A percentile compares a stretch with the other conserved stretches of the same genome.
Conservation (phyloP, 1,140 invertebrate species). For the Caenorhabditis brenneri region DNA sequence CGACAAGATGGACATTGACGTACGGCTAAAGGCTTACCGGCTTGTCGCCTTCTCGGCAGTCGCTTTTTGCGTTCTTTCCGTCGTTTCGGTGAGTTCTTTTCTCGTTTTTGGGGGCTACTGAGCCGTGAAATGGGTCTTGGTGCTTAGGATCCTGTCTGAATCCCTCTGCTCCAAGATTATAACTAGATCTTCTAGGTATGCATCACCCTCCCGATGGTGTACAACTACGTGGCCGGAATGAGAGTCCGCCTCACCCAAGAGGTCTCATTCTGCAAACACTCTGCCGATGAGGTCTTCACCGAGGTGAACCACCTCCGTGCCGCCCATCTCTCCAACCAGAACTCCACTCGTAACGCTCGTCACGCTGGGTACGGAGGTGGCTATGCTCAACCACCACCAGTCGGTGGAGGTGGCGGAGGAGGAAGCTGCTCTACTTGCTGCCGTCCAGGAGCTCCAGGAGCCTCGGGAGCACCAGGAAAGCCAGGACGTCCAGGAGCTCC, state of each 20-base stretch:
- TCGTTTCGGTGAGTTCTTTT: background rate
- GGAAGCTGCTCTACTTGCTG: constrained; percentile 34
- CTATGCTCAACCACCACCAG: constrained; percentile 49
- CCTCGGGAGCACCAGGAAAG: constrained; percentile 50
- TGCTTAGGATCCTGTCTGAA: no score
- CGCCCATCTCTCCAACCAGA: background rate
- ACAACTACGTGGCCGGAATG: constrained; percentile 17
- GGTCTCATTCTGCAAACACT: constrained; percentile 24
- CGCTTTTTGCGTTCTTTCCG: constrained; percentile 21
- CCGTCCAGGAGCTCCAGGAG: constrained; percentile 40
- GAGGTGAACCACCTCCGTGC: constrained; percentile 22
- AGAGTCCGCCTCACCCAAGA: background rate
- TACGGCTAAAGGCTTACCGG: constrained; percentile 27
- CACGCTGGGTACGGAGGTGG: constrained; percentile 22
- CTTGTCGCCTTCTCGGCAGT: constrained; percentile 11
- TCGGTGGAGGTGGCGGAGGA: constrained; percentile 52
- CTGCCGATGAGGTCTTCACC: constrained; percentile 22
- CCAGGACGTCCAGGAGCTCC: constrained; percentile 56
- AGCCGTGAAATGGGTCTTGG: no score
- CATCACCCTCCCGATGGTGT: constrained; percentile 27
- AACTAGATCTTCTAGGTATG: constrained; percentile 32
- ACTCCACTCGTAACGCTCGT: constrained; percentile 11
- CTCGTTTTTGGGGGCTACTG: background rate
- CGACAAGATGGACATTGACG: constrained; percentile 16
- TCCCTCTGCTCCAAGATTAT: no score